Evolutionary conservation across 2,888 invertebrate genomes (phyloP).

Genomic region (Athalia circularis): DNA sequence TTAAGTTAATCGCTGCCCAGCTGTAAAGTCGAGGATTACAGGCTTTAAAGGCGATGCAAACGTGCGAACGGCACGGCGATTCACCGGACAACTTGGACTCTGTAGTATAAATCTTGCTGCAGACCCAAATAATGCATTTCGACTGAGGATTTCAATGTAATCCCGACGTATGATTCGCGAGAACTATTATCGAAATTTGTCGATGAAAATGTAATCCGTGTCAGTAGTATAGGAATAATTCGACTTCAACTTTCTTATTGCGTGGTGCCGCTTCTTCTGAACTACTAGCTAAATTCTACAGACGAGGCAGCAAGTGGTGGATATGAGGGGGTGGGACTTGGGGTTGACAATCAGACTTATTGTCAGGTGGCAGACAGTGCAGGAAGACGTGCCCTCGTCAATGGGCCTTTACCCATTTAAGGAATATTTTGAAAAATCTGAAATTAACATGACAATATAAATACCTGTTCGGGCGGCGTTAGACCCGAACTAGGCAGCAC

Average conservation of each 20-base stretch:
- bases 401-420: slow-evolving; percentile 66
- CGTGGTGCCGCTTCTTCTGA: background rate
- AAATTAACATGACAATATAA: slow-evolving; percentile 71
- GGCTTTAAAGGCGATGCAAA: slow-evolving; percentile 46
- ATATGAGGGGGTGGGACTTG: background rate
- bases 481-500: slow-evolving; percentile 47
- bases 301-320: background rate
- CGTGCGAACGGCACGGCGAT: background rate
- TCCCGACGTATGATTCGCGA: no score
- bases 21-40: slow-evolving; percentile 46
- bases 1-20: slow-evolving; percentile 49
- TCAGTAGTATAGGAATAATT: background rate
- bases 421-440: slow-evolving; percentile 63
- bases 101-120: background rate
- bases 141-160: no score
- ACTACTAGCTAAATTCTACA: background rate
- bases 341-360: slow-evolving; percentile 4
- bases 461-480: slow-evolving; percentile 63
- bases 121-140: background rate
- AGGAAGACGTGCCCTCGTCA: slow-evolving; percentile 67
- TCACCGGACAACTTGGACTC: background rate
- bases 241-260: background rate
- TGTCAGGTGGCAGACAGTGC: slow-evolving; percentile 45
- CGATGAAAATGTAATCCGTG: background rate
- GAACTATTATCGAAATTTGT: background rate